A percentile compares a stretch with the other conserved stretches of the same genome.
phyloP scores from a whole-genome alignment of 2,113 vertebrate genomes.

The Chamaetylas fuelleborni region DNA sequence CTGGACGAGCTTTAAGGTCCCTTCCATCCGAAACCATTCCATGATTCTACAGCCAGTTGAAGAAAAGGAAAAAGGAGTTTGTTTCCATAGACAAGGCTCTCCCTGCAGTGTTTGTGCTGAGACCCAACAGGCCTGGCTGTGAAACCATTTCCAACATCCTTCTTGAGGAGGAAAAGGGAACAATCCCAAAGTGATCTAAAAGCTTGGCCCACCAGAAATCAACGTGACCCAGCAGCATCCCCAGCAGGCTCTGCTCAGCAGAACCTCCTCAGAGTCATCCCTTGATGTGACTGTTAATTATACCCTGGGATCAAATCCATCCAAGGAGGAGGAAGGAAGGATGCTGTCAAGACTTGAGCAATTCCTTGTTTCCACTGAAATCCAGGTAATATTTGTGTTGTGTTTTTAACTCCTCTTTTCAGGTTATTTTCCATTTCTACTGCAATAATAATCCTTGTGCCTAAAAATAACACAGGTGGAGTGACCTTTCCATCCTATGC shows the following conservation, averaged over 20 bases:
- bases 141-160: not conserved
- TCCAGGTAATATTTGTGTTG: not conserved
- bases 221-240: not conserved
- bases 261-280: not conserved
- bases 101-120: fast-evolving
- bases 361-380: slow-evolving; percentile 9
- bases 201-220: not conserved
- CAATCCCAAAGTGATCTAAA: not conserved
- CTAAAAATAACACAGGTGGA: not conserved
- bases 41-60: fast-evolving
- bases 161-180: not conserved
- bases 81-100: not conserved
- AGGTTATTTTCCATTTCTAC: not conserved
- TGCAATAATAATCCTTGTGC: not conserved
- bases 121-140: not conserved
- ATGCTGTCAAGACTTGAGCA: not conserved
- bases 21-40: no score
- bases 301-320: not conserved
- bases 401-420: not conserved
- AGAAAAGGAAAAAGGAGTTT: not conserved
- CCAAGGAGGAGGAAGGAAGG: not conserved
- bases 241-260: not conserved
- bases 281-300: not conserved
- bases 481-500: not conserved
- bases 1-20: not conserved